Conservation (phyloP, 2,888 invertebrate genomes). For the Teinopalpus imperialis region DNA sequence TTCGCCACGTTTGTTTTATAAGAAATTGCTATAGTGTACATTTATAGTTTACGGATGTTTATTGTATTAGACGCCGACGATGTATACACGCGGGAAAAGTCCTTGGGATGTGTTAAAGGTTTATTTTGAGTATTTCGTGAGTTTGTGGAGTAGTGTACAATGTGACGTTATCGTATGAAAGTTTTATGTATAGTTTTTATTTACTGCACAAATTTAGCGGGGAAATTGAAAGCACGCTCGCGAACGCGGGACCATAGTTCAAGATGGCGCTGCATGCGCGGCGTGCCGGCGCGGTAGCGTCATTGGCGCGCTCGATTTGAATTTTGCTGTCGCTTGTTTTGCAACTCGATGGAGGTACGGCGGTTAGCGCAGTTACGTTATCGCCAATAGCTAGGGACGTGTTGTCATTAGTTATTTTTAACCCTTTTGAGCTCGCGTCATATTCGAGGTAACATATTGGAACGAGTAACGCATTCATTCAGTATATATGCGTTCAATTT, state of each 20-base stretch:
- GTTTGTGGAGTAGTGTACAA: neutral
- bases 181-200: constrained; percentile 17
- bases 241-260: constrained; percentile 54
- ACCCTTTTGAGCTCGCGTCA: constrained; percentile 50
- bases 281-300: constrained; percentile 70
- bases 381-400: constrained; percentile 62
- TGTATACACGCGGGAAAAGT: constrained; percentile 68
- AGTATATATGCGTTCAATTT: constrained; percentile 55
- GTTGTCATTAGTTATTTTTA: constrained; percentile 81
- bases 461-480: constrained; percentile 58
- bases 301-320: constrained; percentile 71
- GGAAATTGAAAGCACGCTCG: constrained; percentile 62
- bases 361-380: constrained; percentile 58
- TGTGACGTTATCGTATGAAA: neutral
- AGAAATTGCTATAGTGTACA: constrained; percentile 35
- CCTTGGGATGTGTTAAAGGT: constrained; percentile 4
- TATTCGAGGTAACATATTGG: constrained; percentile 45
- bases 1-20: constrained; percentile 12
- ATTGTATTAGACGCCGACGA: constrained; percentile 51
- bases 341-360: constrained; percentile 53
- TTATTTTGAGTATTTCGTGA: neutral
- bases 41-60: constrained; percentile 46
- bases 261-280: constrained; percentile 78
- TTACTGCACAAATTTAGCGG: constrained; percentile 29
- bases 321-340: constrained; percentile 63